phyloP scores from a whole-genome alignment of 1,140 invertebrate species.

The Meloidogyne exigua region DNA sequence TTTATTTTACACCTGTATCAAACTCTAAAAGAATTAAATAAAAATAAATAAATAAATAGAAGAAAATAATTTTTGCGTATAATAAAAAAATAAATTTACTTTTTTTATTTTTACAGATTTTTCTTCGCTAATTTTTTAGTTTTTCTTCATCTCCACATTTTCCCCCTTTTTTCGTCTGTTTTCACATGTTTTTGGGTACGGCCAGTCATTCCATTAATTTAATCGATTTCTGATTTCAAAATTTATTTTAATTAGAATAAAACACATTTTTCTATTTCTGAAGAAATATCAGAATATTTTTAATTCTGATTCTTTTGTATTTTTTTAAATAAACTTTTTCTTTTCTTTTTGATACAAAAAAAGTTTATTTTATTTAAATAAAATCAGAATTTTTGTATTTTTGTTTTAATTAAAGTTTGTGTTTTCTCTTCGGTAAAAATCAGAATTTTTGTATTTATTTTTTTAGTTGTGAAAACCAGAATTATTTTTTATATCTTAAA shows the following conservation, averaged over 20 bases:
- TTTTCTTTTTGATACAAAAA: no score
- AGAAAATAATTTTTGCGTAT: background rate
- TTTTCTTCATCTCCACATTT: slow-evolving; percentile 1
- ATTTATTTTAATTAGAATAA: background rate
- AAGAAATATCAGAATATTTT: background rate
- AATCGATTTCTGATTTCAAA: background rate
- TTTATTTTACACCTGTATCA: background rate
- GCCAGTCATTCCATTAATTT: background rate
- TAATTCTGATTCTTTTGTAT: no score
- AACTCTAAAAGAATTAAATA: background rate
- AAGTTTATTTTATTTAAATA: no score
- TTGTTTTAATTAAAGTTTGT: no score
- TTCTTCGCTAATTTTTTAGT: background rate
- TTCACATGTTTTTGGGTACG: background rate
- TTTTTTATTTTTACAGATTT: slow-evolving; percentile 3
- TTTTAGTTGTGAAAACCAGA: background rate
- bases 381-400: no score
- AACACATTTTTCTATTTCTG: background rate
- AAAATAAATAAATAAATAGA: background rate
- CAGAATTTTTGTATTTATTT: no score
- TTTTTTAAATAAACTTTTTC: no score
- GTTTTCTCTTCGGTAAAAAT: no score
- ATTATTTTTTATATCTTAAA: no score
- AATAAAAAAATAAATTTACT: background rate
- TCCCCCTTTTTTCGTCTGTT: background rate